Percentiles rank a stretch among this genome's conserved stretches.
These are phyloP conservation scores for Amphipoea lucens DNA, from an alignment of 2,888 invertebrate species.

Conservation along the genomic window DNA sequence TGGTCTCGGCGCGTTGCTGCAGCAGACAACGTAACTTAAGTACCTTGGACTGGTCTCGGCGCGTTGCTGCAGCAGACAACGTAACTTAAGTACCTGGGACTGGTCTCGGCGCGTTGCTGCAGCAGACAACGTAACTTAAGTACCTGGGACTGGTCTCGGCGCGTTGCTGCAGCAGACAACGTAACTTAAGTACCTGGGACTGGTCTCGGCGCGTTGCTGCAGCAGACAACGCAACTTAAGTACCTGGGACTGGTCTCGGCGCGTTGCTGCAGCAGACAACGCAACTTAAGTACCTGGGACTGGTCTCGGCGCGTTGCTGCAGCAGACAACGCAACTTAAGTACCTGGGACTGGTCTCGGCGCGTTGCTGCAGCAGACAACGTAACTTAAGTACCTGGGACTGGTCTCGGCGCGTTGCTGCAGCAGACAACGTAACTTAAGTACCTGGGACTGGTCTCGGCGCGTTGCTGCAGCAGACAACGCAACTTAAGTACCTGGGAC, in stretches of 20 bases:
- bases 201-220: conserved; percentile 87
- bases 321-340: conserved; percentile 92
- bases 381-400: conserved; percentile 90
- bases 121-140: conserved; percentile 92
- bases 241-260: conserved; percentile 74
- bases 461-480: conserved; percentile 91
- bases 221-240: conserved; percentile 92
- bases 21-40: conserved; percentile 92
- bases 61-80: conserved; percentile 91
- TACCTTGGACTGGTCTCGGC: conserved; percentile 74
- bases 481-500: conserved; percentile 90
- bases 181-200: conserved; percentile 90
- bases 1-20: conserved; percentile 87
- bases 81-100: conserved; percentile 90
- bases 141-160: conserved; percentile 74
- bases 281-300: conserved; percentile 90
- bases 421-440: conserved; percentile 92
- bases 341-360: conserved; percentile 74
- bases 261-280: conserved; percentile 91
- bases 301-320: conserved; percentile 87
- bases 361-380: conserved; percentile 91
- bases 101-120: conserved; percentile 87
- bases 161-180: conserved; percentile 91
- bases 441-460: conserved; percentile 74
- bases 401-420: conserved; percentile 87